Percentiles rank a stretch among this genome's conserved stretches.
These are phyloP conservation scores for Rhinopomastus cyanomelas DNA, from an alignment of 2,113 vertebrate species.

Conservation along the genomic window DNA sequence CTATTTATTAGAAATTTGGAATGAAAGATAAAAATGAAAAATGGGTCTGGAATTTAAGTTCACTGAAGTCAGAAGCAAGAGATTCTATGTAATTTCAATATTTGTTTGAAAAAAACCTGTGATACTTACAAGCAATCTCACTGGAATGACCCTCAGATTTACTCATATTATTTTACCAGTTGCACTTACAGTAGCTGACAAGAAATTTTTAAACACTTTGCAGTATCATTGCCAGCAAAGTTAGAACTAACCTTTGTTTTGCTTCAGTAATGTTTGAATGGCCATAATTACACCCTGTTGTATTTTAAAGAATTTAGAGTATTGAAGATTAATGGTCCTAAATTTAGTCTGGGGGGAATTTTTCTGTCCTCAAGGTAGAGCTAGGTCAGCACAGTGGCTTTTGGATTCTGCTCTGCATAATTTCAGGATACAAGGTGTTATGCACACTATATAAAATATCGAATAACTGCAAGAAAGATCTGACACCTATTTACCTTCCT, in stretches of 20 bases:
- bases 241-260: not conserved
- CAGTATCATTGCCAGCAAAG: not conserved
- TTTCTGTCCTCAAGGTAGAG: not conserved
- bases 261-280: not conserved
- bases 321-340: not conserved
- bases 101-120: not conserved
- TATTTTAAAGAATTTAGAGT: not conserved
- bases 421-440: not conserved
- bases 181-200: not conserved
- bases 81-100: not conserved
- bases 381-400: not conserved
- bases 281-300: not conserved
- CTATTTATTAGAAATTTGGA: not conserved
- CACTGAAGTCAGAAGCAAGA: not conserved
- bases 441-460: not conserved
- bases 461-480: not conserved
- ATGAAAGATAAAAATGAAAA: not conserved
- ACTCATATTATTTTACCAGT: not conserved
- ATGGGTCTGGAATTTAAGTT: not conserved
- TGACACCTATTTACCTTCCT: not conserved
- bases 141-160: not conserved
- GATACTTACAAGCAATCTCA: not conserved
- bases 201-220: not conserved
- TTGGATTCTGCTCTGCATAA: not conserved
- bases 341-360: not conserved